These are phyloP conservation scores for Sebastes nivosus DNA, from an alignment of 2,797 vertebrate species.

Conservation along the genomic window DNA sequence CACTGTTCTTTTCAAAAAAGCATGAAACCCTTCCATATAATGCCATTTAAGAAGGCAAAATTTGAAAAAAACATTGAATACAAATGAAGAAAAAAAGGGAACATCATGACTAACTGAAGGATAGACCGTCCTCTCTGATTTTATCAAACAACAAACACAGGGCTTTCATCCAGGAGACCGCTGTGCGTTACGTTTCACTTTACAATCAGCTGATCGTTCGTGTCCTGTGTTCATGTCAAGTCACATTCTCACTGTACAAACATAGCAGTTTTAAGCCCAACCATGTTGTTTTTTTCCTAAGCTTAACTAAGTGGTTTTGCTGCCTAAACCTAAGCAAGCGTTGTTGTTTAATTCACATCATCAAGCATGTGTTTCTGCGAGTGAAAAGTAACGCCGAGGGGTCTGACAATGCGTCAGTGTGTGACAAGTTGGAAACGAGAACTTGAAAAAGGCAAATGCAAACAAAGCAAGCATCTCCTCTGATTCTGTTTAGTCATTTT, in stretches of 20 bases:
- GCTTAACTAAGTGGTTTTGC: not conserved
- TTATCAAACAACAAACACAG: not conserved
- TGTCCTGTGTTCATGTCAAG: not conserved
- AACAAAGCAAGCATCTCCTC: not conserved
- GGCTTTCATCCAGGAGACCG: not conserved
- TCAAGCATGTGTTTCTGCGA: not conserved
- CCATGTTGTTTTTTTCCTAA: not conserved
- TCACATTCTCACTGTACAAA: not conserved
- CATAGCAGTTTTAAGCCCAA: not conserved
- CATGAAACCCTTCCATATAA: not conserved
- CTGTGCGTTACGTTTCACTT: no score
- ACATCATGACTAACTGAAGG: not conserved
- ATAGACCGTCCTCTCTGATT: not conserved
- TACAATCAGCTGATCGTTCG: no score
- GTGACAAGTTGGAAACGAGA: not conserved
- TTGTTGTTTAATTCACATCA: not conserved
- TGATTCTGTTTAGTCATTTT: conserved; percentile 23
- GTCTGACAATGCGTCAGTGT: fast-evolving
- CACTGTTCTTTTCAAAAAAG: conserved; percentile 7
- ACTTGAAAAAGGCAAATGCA: not conserved
- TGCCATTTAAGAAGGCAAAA: not conserved
- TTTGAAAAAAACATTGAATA: not conserved
- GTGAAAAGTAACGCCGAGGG: not conserved
- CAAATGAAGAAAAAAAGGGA: not conserved
- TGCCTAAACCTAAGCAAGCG: not conserved